phyloP scores from a whole-genome alignment of 2,113 vertebrate species.

The Ptilonorhynchus violaceus region DNA sequence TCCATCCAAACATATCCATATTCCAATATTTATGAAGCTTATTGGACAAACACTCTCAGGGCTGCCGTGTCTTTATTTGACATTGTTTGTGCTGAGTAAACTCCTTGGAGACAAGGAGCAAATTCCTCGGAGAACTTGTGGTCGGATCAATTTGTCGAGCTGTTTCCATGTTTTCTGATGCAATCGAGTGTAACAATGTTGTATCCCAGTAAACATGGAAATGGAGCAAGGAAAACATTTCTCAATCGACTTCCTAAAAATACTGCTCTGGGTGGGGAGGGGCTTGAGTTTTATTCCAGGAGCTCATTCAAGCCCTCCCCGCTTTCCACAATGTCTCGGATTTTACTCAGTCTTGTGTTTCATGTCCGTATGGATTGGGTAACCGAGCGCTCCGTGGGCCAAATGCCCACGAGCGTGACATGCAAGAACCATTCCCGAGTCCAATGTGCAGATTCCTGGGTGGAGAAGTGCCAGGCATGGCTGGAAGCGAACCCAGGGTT shows the following conservation, averaged over 20 bases:
- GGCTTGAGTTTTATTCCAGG: conserved; percentile 36
- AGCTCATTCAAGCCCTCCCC: conserved; percentile 23
- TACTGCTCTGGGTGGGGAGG: conserved; percentile 13
- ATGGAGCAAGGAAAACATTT: conserved; percentile 58
- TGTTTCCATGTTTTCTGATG: conserved; percentile 72
- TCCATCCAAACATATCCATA: not conserved
- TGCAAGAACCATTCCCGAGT: conserved; percentile 39
- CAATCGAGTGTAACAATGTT: conserved; percentile 67
- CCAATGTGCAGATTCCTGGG: not conserved
- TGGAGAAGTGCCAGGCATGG: conserved; percentile 59
- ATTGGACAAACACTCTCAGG: not conserved
- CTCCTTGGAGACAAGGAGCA: conserved; percentile 68
- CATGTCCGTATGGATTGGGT: conserved; percentile 23
- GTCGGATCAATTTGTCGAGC: conserved; percentile 53
- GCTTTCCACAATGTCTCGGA: conserved; percentile 39
- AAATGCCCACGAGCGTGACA: conserved; percentile 54
- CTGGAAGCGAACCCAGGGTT: conserved; percentile 36
- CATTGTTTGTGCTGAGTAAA: conserved; percentile 64
- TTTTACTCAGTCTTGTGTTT: conserved; percentile 32
- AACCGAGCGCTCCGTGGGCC: not conserved
- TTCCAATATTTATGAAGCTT: not conserved
- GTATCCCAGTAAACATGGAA: conserved; percentile 72
- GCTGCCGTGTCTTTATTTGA: conserved; percentile 14
- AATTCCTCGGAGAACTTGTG: conserved; percentile 43
- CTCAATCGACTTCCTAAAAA: conserved; percentile 63